A percentile compares a stretch with the other conserved stretches of the same genome.
Conservation (phyloP, 2,888 invertebrate genomes). For the Thymelicus acteon region DNA sequence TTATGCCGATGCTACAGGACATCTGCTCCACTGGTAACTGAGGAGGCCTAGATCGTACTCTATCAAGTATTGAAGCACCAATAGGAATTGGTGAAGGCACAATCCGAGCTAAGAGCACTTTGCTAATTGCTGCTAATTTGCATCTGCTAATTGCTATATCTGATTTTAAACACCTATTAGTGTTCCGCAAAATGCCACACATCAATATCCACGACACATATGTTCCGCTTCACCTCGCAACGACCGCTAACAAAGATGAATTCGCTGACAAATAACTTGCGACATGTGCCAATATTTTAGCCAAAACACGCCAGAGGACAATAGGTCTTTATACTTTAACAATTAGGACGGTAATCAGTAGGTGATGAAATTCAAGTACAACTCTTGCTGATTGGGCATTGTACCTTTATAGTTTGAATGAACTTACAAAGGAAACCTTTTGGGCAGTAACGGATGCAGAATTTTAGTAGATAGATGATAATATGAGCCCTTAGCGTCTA, state of each 20-base stretch:
- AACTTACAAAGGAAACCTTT: neutral
- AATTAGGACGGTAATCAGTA: slow-evolving; percentile 5
- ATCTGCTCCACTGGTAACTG: no score
- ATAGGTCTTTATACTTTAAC: slow-evolving; percentile 1
- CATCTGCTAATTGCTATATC: no score
- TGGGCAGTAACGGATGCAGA: no score
- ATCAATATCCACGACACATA: neutral
- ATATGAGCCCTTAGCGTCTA: no score
- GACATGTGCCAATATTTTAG: slow-evolving; percentile 14
- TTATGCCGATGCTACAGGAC: no score
- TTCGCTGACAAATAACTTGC: slow-evolving; percentile 17
- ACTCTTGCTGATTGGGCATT: neutral
- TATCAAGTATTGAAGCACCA: no score
- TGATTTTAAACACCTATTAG: no score
- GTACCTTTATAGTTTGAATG: neutral
- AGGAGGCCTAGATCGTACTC: no score
- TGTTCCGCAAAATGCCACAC: neutral
- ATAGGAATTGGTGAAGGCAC: no score
- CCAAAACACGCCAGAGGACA: slow-evolving; percentile 4
- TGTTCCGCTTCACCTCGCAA: slow-evolving; percentile 9
- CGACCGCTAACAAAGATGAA: slow-evolving; percentile 14
- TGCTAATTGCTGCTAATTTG: no score
- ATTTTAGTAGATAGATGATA: no score
- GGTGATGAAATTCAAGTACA: neutral
- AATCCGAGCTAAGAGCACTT: no score